Percentiles rank a stretch among this genome's conserved stretches.
phyloP scores from a whole-genome alignment of 2,888 invertebrate genomes.

The Lepidonotus clava region DNA sequence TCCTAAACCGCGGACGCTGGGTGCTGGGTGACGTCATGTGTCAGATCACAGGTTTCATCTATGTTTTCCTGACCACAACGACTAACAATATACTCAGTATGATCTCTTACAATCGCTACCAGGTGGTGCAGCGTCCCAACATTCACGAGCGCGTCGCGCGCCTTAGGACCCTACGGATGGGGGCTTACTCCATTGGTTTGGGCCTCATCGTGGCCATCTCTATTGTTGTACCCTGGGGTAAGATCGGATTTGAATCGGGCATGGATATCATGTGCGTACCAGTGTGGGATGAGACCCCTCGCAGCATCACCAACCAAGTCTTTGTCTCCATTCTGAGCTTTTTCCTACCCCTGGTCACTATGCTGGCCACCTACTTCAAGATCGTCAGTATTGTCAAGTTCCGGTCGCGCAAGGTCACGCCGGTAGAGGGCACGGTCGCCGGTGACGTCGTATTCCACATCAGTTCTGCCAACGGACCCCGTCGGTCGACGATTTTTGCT shows the following conservation, averaged over 20 bases:
- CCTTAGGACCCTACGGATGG: not conserved
- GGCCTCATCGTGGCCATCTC: not conserved
- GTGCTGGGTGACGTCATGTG: constrained; percentile 13
- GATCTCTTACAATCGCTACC: constrained; percentile 19
- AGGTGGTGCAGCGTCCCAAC: constrained; percentile 8
- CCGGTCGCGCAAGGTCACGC: constrained; percentile 2
- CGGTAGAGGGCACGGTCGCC: not conserved
- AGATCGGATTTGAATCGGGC: not conserved
- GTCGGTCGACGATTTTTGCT: not conserved
- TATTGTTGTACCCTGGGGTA: not conserved
- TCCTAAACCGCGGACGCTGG: not conserved
- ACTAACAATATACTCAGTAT: constrained; percentile 1
- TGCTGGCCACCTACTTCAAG: not conserved
- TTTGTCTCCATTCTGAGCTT: not conserved
- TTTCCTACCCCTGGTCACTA: not conserved
- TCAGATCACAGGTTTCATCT: not conserved
- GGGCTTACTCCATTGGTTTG: not conserved
- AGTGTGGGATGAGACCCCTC: not conserved
- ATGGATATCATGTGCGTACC: constrained; percentile 17
- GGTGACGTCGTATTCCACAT: not conserved
- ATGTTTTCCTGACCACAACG: not conserved
- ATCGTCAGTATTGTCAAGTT: constrained; percentile 28
- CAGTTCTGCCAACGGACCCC: no score
- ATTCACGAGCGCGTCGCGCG: constrained; percentile 9
- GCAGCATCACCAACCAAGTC: not conserved